phyloP scores from a whole-genome alignment of 2,888 invertebrate species.

The Ariolimax columbianus region DNA sequence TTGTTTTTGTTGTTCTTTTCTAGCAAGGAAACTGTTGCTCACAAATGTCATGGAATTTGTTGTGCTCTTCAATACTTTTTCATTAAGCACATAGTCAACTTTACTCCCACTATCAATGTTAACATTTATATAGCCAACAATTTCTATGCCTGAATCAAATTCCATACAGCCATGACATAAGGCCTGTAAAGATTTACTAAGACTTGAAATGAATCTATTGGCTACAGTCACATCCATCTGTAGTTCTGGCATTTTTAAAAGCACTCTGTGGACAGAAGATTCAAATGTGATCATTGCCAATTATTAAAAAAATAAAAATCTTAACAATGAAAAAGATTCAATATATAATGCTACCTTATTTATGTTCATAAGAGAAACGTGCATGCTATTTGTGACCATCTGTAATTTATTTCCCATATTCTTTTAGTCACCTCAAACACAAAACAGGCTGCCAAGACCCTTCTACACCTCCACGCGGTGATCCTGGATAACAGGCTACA shows the following conservation, averaged over 20 bases:
- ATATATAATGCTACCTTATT: too few relatives aligned
- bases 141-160: constrained; percentile 51
- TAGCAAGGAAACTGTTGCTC: constrained; percentile 55
- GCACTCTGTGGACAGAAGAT: not conserved
- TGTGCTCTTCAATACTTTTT: constrained; percentile 52
- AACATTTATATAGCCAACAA: constrained; percentile 51
- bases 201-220: constrained; percentile 52
- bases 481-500: too few relatives aligned
- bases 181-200: constrained; percentile 51
- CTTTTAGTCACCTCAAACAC: too few relatives aligned
- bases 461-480: too few relatives aligned
- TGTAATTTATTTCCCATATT: too few relatives aligned
- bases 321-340: not conserved
- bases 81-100: constrained; percentile 52
- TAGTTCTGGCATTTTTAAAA: constrained; percentile 47
- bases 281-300: not conserved
- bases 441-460: too few relatives aligned
- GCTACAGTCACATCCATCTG: constrained; percentile 51
- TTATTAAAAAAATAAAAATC: not conserved
- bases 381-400: too few relatives aligned
- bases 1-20: constrained; percentile 49
- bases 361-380: too few relatives aligned
- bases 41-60: constrained; percentile 56
- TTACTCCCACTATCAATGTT: constrained; percentile 52
- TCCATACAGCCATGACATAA: constrained; percentile 53